Base-by-base conservation (phyloP, 2,888 invertebrate species). In the Dasysyrphus tricinctus region DNA sequence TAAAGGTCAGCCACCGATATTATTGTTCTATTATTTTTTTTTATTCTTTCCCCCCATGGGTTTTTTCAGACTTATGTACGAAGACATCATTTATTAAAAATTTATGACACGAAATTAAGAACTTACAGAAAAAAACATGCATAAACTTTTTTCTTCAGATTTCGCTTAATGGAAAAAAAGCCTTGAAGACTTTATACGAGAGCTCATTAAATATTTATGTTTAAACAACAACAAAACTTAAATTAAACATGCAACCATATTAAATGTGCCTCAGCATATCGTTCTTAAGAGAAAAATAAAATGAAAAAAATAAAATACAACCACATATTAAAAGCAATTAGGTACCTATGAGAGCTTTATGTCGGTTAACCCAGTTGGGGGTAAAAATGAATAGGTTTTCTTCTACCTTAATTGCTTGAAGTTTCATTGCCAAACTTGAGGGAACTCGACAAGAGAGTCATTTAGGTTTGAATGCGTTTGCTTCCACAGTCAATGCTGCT, bases 371-470 rank as follows among this genome's bases (percentile, higher is more conserved):
- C 32, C 32, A 47, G 32, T 65, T 44, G 63, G 44, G 44, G 44
- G 29, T 44, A 32, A 65, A n/a, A 47, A 32, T 12, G 16, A 65
- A 65, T 65, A 65, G 32, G 16, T 57, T 42, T 54, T 24, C 24
- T 54, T 29, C n/a, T 44, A 47, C 19, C 63, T 65, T 63, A 63
- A 63, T 63, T 44, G 63, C 63, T 44, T 47, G 47, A 65, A 47
- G 63, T 47, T 32, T 65, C 63, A 65, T 65, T 65, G 63, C 63
- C 63, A 65, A 65, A 65, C 44, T 49, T 49, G 47, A 47, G 47
- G 47, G 16, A 63, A 65, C 37, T 12, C 19, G 5, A 34, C 32
- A 32, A 16, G 39, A 59, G 39, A 59, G 39, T 39, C 61, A 61
- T 61, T 61, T n/a, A n/a, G 14, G 44, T 11, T 3, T 3, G 5